Evolutionary conservation across 1,140 invertebrate genomes (phyloP).

Genomic region (Pseudomyrmex flavicornis): DNA sequence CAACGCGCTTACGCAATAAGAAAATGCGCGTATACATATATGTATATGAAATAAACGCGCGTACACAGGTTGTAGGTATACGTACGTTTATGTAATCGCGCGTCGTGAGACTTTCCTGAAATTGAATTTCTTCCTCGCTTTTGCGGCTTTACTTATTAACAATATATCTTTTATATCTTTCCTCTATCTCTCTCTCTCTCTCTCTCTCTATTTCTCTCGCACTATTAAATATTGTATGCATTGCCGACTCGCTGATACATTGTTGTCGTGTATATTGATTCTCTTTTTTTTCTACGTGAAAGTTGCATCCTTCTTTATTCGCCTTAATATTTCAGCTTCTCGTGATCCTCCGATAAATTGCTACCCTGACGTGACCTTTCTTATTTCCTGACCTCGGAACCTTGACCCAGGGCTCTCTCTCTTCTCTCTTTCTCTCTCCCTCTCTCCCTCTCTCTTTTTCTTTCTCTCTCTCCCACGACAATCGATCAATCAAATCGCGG

Average conservation of each 20-base stretch:
- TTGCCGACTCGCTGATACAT: not conserved
- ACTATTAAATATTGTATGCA: too few relatives aligned
- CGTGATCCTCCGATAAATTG: slow-evolving; percentile 61
- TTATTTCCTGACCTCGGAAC: slow-evolving; percentile 75
- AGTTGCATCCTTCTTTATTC: slow-evolving; percentile 54
- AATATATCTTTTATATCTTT: slow-evolving; percentile 10
- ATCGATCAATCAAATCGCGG: slow-evolving; percentile 76
- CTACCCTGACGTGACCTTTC: slow-evolving; percentile 70
- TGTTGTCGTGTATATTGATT: slow-evolving; percentile 42
- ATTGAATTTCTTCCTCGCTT: slow-evolving; percentile 35
- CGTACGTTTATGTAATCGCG: slow-evolving; percentile 50
- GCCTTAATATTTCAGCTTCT: slow-evolving; percentile 61
- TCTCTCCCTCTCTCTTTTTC: too few relatives aligned
- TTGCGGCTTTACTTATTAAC: not conserved
- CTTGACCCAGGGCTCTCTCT: slow-evolving; percentile 74
- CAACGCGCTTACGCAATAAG: slow-evolving; percentile 58
- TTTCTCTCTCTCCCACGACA: slow-evolving; percentile 59
- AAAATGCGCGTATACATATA: slow-evolving; percentile 41
- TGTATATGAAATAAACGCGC: slow-evolving; percentile 56
- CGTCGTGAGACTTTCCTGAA: slow-evolving; percentile 19
- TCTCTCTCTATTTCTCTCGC: too few relatives aligned
- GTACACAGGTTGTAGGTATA: slow-evolving; percentile 2
- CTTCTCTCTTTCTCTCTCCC: too few relatives aligned
- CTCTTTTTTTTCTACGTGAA: slow-evolving; percentile 9
- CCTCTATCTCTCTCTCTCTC: too few relatives aligned